Evolutionary conservation across 2,888 invertebrate species (phyloP), one percentile per base, ranked within the genome.

Genomic region (Cybosia mesomella): DNA sequence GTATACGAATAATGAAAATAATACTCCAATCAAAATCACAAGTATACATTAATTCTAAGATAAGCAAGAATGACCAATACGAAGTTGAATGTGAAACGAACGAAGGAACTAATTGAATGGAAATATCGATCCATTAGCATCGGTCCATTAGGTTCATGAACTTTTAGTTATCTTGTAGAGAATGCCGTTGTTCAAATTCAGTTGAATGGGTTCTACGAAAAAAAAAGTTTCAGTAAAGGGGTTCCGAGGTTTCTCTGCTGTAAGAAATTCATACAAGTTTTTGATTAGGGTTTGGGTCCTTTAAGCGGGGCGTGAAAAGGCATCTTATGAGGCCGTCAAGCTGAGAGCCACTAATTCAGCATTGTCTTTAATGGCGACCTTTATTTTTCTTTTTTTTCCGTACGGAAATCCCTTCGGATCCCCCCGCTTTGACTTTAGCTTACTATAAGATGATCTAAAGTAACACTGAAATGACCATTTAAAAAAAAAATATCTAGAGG

Each of bases 71-170:
- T 34, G 22, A 32, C 10, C 49, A n/a, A 34, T 34, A 24, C 13
- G 34, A 53, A 54, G 22, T 32, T 62, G 53, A 62, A 62, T 54
- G 22, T 34, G 54, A n/a, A 10, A 21, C 11, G 60, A 71, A 66
- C 57, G 22, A 66, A 59, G 13, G 24, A 74, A 28, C 58, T 64
- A 81, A 67, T 74, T 66, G 64, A 74, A 68, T 74, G 72, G 76
- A 80, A 80, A 78, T 75, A 76, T 81, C 68, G 67, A 28, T 36
- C 22, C 21, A 71, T 80, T 79, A 78, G 32, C 60, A 10, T 54
- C 76, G 63, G 63, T 54, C 71, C 80, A 81, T 73, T 80, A 67
- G 53, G 49, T 73, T 1, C 43, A 43, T 54, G 58, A 73, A 70
- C 32, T 68, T 54, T 15, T 9, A 21, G 36, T 62, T 71, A 72